Percentiles rank a stretch among this genome's conserved stretches.
phyloP scores from a whole-genome alignment of 2,113 vertebrate genomes.

The Melanocharis versteri region DNA sequence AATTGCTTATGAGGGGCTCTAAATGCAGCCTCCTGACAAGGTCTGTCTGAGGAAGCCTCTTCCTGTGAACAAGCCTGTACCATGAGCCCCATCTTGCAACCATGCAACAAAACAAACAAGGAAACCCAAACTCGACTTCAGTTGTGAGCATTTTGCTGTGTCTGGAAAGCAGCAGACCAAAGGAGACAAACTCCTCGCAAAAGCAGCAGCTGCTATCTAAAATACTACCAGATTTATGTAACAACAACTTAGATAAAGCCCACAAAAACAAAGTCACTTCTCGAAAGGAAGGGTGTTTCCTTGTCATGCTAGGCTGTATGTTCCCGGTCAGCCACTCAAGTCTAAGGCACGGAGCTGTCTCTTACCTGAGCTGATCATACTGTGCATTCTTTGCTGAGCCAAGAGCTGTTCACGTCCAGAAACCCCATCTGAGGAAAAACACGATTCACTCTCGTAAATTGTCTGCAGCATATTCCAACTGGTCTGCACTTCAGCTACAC shows the following conservation, averaged over 20 bases:
- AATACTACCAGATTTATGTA: neutral
- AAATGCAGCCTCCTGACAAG: constrained; percentile 7
- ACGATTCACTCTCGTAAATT: constrained; percentile 98
- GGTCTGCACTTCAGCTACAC: constrained; percentile 85
- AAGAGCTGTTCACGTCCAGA: constrained; percentile 86
- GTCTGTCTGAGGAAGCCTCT: neutral
- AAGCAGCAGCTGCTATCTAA: neutral
- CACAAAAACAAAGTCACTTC: neutral
- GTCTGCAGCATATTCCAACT: constrained; percentile 98
- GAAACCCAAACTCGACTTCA: constrained; percentile 37
- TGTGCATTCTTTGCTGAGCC: constrained; percentile 90
- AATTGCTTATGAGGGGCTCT: neutral
- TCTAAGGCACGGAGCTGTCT: constrained; percentile 5
- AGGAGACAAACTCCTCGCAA: neutral
- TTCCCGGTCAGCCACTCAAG: neutral
- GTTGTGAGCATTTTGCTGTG: neutral
- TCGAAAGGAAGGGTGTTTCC: neutral
- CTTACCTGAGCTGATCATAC: constrained; percentile 97
- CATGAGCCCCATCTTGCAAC: constrained; percentile 28
- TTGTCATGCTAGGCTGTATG: neutral
- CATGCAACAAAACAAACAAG: constrained; percentile 39
- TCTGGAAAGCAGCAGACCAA: constrained; percentile 39
- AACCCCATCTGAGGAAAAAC: constrained; percentile 93
- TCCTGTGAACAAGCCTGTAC: neutral
- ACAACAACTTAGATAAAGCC: constrained; percentile 1